These are phyloP conservation scores for Chymomyza fuscimana DNA, from an alignment of 2,888 invertebrate genomes.

Conservation along the genomic window DNA sequence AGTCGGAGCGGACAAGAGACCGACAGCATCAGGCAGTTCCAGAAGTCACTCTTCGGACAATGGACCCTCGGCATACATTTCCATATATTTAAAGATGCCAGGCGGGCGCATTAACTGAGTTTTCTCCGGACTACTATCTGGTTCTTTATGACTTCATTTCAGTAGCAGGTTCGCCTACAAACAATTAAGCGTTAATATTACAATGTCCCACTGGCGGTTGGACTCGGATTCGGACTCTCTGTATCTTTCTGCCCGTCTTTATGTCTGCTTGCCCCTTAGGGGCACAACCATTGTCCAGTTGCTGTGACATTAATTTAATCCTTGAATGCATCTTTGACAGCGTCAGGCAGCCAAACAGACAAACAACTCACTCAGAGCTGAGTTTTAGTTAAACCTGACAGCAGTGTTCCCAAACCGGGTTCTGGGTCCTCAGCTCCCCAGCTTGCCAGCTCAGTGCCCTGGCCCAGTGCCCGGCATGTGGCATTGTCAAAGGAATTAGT, in stretches of 20 bases:
- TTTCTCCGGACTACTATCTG: slow-evolving; percentile 24
- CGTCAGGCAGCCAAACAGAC: slow-evolving; percentile 31
- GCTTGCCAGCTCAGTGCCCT: neutral
- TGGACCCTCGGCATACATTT: slow-evolving; percentile 60
- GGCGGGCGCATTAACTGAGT: slow-evolving; percentile 1
- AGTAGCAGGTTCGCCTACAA: slow-evolving; percentile 44
- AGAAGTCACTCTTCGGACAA: slow-evolving; percentile 2
- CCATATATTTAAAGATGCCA: slow-evolving; percentile 62
- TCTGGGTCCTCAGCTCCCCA: slow-evolving; percentile 7
- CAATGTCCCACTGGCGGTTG: slow-evolving; percentile 20
- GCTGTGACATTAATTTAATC: slow-evolving; percentile 74
- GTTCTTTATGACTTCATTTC: slow-evolving; percentile 65
- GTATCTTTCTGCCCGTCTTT: too few relatives aligned
- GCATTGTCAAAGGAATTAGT: slow-evolving; percentile 73
- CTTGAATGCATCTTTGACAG: slow-evolving; percentile 74
- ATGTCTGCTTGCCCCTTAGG: neutral
- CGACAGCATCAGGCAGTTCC: neutral
- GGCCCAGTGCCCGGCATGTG: slow-evolving; percentile 55
- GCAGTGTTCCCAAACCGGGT: slow-evolving; percentile 15
- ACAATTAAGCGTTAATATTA: slow-evolving; percentile 71
- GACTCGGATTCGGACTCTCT: slow-evolving; percentile 2
- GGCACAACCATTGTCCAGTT: slow-evolving; percentile 59
- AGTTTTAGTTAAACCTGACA: slow-evolving; percentile 33
- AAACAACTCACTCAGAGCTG: slow-evolving; percentile 37
- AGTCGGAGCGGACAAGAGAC: slow-evolving; percentile 54